Base-by-base conservation (phyloP, 2,113 vertebrate species). In the Clarias magur region DNA sequence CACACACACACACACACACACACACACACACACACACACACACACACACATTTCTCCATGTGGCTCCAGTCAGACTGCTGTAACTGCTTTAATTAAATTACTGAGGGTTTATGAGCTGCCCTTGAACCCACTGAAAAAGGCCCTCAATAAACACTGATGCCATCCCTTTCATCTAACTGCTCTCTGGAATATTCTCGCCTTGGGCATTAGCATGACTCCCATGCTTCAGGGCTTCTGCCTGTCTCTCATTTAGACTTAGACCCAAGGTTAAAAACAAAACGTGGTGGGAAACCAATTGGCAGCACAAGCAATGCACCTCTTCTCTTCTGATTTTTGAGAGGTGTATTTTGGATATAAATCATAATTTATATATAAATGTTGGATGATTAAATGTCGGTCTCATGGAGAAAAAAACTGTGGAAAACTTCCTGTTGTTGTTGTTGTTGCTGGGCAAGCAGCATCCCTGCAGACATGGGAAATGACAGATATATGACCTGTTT, bases 61-160 rank as follows among this genome's bases (percentile, higher is more conserved):
- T 90, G 89, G 91, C 92, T 91, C 91, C 91, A 91, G 86, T 90
- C 85, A 59, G 89, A 90, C 92, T 86, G 86, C 91, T 90, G 90
- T 91, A 92, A 86, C 73, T 80, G 80, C 65, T 56, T 42, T 92
- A 91, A 93, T 94, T 93, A 90, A 91, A 94, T 94, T 92, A 93
- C 87, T 86, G 73, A 81, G 80, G 87, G 42, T 92, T 92, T 90
- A 92, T 88, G 88, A 89, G 89, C 83, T 65, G 88, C 83, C 75
- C 89, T 88, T 62, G 53, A 80, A 84, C 68, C 84, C 38, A 86
- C 82, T 88, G 88, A 88, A 88, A 83, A 82, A 89, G 86, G 62
- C 53, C 59, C 82, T 88, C 48, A 89, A 87, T 90, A 92, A 90
- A 90, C 83, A 89, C 88, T 86, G n/a, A 90, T 88, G 85, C 87